Base-by-base conservation (phyloP, 1,140 invertebrate genomes). In the Drosophila varians region DNA sequence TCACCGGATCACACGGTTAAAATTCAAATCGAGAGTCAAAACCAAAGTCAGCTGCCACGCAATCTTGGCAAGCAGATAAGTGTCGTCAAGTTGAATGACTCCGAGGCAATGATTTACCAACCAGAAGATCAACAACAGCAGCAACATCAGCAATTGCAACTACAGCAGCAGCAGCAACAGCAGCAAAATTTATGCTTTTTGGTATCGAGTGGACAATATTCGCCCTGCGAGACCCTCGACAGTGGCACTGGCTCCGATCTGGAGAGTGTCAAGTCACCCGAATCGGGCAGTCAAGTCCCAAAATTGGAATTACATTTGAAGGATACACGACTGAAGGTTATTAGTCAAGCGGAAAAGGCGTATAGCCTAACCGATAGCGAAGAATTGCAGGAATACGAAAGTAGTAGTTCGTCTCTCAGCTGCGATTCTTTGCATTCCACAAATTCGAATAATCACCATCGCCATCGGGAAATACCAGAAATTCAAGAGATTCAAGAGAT, bases 191-290 rank as follows among this genome's bases (percentile, higher is more conserved):
- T 91, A 7, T 93, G 93, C 73, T 92, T 92, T 80, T 91, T 95
- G 12, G 94, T 95, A 92, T 94, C 94, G 4, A 95, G 95, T 82
- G 95, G 95, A 0, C 95, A 96, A 77, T 95, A 95, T 57, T 96
- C 95, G 26, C 95, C 95, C 0, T 94, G 93, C 75, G 95, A 96
- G 61, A 96, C 95, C 0, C 74, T 96, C 58, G 96, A 96, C 91
- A 96, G 95, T 52, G 96, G 96, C 12, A 96, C 95, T 6, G 96
- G 96, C 91, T 96, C 95, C 82, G 96, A 96, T 80, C 91, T 96
- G 51, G 96, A 96, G 77, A 84, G 78, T 43, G 80, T 68, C 49
- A 75, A 80, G 12, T 72, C 80, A 2, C 74, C 66, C 9, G 57
- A 55, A 47, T 55, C 6, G 16, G 47, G 8, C 40, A 66, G 23